These are phyloP conservation scores for Pteropus rufus DNA, from an alignment of 2,797 vertebrate genomes.

Conservation along the genomic window DNA sequence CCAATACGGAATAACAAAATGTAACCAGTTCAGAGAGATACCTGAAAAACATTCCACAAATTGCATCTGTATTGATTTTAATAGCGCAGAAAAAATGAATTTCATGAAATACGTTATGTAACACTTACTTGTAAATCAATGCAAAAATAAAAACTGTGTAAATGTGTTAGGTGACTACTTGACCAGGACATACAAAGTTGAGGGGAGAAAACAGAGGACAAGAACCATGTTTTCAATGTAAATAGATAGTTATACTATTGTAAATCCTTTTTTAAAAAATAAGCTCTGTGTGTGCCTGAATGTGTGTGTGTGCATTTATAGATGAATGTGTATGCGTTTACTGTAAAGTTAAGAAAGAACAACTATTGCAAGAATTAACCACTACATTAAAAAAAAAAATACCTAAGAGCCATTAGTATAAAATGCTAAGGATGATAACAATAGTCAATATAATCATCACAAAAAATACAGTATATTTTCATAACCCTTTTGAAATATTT, in stretches of 20 bases:
- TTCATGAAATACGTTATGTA: constrained; percentile 30
- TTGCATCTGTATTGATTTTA: constrained; percentile 66
- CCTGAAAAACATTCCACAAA: constrained; percentile 35
- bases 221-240: not conserved
- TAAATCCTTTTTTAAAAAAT: not conserved
- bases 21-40: constrained; percentile 2
- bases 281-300: not conserved
- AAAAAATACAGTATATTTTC: not conserved
- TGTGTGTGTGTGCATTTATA: too few relatives aligned
- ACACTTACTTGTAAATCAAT: constrained; percentile 59
- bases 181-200: not conserved
- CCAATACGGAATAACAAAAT: not conserved
- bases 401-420: not conserved
- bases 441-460: not conserved
- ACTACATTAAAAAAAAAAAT: not conserved
- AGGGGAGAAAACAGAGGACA: not conserved
- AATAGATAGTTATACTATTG: not conserved
- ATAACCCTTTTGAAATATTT: not conserved
- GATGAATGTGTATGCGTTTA: not conserved
- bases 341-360: not conserved
- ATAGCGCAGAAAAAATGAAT: constrained; percentile 55
- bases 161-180: not conserved
- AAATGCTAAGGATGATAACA: not conserved
- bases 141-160: constrained; percentile 23
- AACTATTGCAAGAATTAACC: not conserved